phyloP scores from a whole-genome alignment of 2,113 vertebrate genomes.

The Istiophorus platypterus region DNA sequence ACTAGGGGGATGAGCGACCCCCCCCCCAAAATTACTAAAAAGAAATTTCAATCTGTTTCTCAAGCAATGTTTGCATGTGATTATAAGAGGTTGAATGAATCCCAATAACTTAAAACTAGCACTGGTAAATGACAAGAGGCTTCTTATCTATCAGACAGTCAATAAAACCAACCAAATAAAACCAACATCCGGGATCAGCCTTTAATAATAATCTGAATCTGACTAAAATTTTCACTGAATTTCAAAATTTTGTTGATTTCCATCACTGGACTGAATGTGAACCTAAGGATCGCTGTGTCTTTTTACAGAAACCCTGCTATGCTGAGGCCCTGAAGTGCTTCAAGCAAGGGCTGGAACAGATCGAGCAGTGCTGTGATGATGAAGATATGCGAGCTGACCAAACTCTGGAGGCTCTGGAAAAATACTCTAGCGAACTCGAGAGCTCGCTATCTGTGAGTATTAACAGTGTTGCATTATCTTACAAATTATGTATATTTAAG shows the following conservation, averaged over 20 bases:
- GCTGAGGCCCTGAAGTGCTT: fast-evolving
- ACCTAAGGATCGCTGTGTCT: background rate
- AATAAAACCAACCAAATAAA: background rate
- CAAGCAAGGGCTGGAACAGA: fast-evolving
- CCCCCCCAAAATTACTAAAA: background rate
- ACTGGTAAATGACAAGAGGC: background rate
- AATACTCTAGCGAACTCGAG: too few relatives aligned
- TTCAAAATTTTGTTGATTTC: background rate
- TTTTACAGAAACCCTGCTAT: fast-evolving
- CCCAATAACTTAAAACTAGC: background rate
- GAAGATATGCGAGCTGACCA: fast-evolving
- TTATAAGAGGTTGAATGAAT: background rate
- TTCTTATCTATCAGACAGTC: background rate
- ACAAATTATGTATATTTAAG: background rate
- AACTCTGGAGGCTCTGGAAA: fast-evolving
- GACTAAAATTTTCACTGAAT: background rate
- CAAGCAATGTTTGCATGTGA: background rate
- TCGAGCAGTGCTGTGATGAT: fast-evolving
- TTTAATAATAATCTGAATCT: background rate
- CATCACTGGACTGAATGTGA: background rate
- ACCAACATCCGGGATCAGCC: too few relatives aligned
- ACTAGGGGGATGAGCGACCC: background rate
- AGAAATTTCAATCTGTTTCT: background rate
- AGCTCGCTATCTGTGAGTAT: slow-evolving; percentile 23
- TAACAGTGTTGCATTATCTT: background rate